Evolutionary conservation across 2,113 vertebrate species (phyloP).

Genomic region (Callocephalon fimbriatum): DNA sequence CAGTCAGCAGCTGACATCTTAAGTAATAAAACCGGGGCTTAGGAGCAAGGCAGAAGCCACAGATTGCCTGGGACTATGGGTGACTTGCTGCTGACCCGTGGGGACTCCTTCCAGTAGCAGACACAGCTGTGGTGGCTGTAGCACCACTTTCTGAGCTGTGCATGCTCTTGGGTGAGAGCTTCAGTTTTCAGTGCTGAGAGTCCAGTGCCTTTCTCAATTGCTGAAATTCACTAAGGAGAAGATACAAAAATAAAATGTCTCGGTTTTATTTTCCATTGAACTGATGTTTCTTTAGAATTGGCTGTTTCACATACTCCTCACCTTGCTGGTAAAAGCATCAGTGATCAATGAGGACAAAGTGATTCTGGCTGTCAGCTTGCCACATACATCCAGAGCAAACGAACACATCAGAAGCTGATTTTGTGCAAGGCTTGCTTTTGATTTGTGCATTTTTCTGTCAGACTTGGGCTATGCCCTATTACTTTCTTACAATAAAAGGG

Average conservation of each 20-base stretch:
- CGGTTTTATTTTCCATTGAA: slow-evolving; percentile 1
- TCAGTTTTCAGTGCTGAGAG: neutral
- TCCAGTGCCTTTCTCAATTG: neutral
- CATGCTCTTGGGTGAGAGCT: neutral
- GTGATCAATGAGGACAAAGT: slow-evolving; percentile 48
- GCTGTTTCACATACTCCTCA: slow-evolving; percentile 22
- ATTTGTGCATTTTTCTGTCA: slow-evolving; percentile 64
- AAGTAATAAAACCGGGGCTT: neutral
- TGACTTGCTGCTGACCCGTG: neutral
- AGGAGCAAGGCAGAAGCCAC: neutral
- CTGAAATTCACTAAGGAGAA: neutral
- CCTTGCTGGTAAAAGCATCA: slow-evolving; percentile 9
- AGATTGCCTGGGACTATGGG: neutral
- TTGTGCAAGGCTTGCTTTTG: slow-evolving; percentile 62
- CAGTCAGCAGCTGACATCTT: neutral
- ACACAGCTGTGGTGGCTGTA: neutral
- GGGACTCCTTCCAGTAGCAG: neutral
- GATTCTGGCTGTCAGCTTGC: slow-evolving; percentile 47
- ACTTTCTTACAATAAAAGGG: slow-evolving; percentile 61
- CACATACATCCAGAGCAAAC: slow-evolving; percentile 7
- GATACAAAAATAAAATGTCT: slow-evolving; percentile 5
- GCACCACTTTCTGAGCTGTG: neutral
- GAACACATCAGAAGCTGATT: slow-evolving; percentile 63
- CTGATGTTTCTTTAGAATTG: slow-evolving; percentile 13
- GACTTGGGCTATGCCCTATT: slow-evolving; percentile 59